Base-by-base conservation (phyloP, 35 echinoderm and acorn worm genomes). In the Nesometra sesokonis region DNA sequence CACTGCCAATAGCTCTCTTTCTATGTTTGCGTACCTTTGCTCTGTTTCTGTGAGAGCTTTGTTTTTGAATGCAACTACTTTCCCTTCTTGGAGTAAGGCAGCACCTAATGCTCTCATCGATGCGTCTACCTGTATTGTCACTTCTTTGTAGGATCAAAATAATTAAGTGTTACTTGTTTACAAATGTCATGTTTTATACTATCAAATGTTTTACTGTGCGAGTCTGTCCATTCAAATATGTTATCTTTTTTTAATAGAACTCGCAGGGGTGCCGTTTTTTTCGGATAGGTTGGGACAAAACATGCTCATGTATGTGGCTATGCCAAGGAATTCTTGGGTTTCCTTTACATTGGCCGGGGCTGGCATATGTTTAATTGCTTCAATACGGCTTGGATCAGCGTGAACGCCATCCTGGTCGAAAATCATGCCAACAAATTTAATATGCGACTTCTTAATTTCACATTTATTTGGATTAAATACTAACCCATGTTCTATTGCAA, bases 71-170 rank as follows among this genome's bases (percentile, higher is more conserved):
- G 8, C 46, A 29, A 91, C 36, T n/a, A 79, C 36, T 33, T 83
- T 83, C 2, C 17, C 5, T 43, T 91, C 85, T 39, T 87, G 90
- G 34, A 31, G 87, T 11, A 91, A 32, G 13, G 30, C 84, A 32
- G 78, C 77, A 11, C 90, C 90, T 32, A 91, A n/a, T 27, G 84
- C 90, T 82, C 57, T 79, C 35, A 52, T 3, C 3, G 85, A 91
- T 11, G 90, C 85, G 77, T 91, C 77, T 8, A 91, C 90, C 77
- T 91, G 79, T 0, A 91, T 7, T 30, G 67, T 57, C 23, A 78
- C 76, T 3, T 91, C 85, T 35, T 91, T 1, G 34, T 88, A 13
- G 86, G 80, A 31, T 92, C 82, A 76, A 92, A 92, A 35, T 87
- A 92, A 31, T 86, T 80, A 11, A 88, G 86, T 15, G 86, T 92